Evolutionary conservation across 2,888 invertebrate genomes (phyloP), one percentile per base, ranked within the genome.

Genomic region (Dexiosoma caninum): DNA sequence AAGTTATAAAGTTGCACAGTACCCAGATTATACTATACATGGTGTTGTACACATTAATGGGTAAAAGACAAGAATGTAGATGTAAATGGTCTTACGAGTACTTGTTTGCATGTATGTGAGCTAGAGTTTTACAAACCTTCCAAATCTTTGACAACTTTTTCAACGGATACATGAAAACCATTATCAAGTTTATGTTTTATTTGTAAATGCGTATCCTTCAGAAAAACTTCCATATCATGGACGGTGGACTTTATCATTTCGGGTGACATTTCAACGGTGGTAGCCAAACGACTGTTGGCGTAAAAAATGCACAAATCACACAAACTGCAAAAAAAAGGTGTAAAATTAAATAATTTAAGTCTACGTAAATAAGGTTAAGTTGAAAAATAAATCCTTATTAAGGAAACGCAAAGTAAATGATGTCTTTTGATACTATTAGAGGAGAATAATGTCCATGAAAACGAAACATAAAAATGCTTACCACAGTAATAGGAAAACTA

Each of bases 171-270:
- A 88, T 94, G 93, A 83, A 93, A 91, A 55, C 90, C 90, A 86
- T 90, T 91, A 83, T 92, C 92, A 74, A 93, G 89, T 83, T 92
- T 91, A 86, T 91, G 91, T 82, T 93, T 91, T 82, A 94, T 91
- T 89, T 94, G 93, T 87, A 91, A 90, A 85, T 93, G 92, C n/a
- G 93, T 92, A 85, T 93, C 93, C 84, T 92, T 91, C 72, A 93
- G 90, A 86, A 93, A 94, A 70, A 92, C 91, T 85, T 92, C 91
- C 62, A 93, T 88, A 87, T 94, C 94, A 83, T 92, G 91, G 59
- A 93, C 90, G 37, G 93, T 92, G 16, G 92, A 91, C 84, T 92
- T 91, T 69, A 92, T 88, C 81, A 92, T 91, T 77, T 91, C 88
- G 46, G 93, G 92, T 64, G 92, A 91, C 86, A 91, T 91, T 76